phyloP scores from a whole-genome alignment of 2,888 invertebrate species.

The Macrosiphum euphorbiae region DNA sequence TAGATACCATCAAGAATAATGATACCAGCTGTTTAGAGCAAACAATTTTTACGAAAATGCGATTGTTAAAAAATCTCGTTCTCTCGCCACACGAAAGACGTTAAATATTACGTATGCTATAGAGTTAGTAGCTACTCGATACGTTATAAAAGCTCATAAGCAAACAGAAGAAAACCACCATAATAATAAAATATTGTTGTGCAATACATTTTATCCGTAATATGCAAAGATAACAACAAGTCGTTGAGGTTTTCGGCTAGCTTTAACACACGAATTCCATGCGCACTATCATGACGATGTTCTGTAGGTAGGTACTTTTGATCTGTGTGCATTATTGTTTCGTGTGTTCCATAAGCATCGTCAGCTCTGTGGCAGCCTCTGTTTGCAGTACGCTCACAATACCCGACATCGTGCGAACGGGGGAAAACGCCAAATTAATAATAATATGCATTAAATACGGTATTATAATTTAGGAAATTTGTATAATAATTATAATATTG shows the following conservation, averaged over 20 bases:
- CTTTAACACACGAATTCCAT: not conserved
- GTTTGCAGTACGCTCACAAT: not conserved
- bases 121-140: not conserved
- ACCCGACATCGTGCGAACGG: not conserved
- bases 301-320: not conserved
- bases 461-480: not conserved
- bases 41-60: too few species aligned
- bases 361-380: not conserved
- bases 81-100: too few species aligned
- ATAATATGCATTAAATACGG: not conserved
- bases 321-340: not conserved
- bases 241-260: not conserved
- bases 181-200: not conserved
- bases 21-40: too few species aligned
- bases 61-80: too few species aligned
- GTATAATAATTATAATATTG: not conserved
- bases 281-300: not conserved
- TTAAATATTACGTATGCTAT: too few species aligned
- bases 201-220: not conserved
- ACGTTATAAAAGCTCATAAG: not conserved
- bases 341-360: not conserved
- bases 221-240: not conserved
- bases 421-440: not conserved
- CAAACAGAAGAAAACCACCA: not conserved
- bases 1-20: too few species aligned